Percentiles rank a stretch among this genome's conserved stretches.
Evolutionary conservation across 2,888 invertebrate genomes (phyloP).

Genomic region (Amitus sp.): DNA sequence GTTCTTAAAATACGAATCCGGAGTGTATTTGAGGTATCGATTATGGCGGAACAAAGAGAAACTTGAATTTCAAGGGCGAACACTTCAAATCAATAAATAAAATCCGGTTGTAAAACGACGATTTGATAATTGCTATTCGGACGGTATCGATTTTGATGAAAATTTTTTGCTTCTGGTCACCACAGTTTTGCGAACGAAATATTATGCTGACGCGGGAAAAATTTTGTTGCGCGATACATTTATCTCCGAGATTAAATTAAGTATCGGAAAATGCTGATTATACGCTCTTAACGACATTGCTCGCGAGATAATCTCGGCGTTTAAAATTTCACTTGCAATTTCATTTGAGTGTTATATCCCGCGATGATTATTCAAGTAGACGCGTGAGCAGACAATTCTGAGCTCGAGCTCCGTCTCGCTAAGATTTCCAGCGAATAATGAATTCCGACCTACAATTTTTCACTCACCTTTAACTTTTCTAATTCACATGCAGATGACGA

Average conservation of each 20-base stretch:
- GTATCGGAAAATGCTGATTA: slow-evolving; percentile 27
- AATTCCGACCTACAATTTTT: slow-evolving; percentile 10
- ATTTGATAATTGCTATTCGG: no score
- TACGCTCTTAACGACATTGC: slow-evolving; percentile 4
- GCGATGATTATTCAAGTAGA: slow-evolving; percentile 25
- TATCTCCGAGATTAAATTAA: not conserved
- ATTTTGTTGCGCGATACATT: not conserved
- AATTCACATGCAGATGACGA: not conserved
- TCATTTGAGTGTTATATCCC: slow-evolving; percentile 18
- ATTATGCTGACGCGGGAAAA: not conserved
- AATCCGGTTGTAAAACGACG: no score
- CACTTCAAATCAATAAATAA: no score
- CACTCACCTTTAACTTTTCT: slow-evolving; percentile 8
- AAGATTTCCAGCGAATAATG: slow-evolving; percentile 14
- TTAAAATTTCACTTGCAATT: slow-evolving; percentile 22
- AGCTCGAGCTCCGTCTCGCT: slow-evolving; percentile 8
- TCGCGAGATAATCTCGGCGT: not conserved
- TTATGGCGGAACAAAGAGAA: not conserved
- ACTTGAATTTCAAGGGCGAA: not conserved
- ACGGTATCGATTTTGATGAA: no score
- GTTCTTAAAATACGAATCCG: not conserved
- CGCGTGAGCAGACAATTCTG: slow-evolving; percentile 24
- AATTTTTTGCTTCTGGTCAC: no score
- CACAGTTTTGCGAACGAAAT: no score
- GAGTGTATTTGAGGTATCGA: slow-evolving; percentile 1